Conservation (phyloP, 30 jellyfish, hydroid and myxozoan genomes). For the Rhopilema esculentum region DNA sequence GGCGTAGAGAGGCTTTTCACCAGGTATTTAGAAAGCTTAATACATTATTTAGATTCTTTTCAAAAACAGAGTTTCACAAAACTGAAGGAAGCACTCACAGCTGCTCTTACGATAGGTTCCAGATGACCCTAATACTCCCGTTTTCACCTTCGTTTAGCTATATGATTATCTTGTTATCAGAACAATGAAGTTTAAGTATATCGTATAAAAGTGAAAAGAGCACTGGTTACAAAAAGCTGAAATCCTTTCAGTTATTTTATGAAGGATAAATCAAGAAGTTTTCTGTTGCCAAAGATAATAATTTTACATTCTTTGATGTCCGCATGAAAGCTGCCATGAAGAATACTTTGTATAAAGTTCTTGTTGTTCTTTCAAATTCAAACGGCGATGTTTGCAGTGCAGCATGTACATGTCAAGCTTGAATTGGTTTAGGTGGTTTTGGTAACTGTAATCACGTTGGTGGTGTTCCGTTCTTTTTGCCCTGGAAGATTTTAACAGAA, state of each 20-base stretch:
- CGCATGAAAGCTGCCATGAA: constrained; percentile 55
- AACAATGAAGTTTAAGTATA: constrained; percentile 23
- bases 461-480: constrained; percentile 52
- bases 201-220: constrained; percentile 3
- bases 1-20: too few relatives aligned
- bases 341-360: constrained; percentile 7
- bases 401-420: constrained; percentile 52
- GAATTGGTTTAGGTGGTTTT: constrained; percentile 33
- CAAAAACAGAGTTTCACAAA: too few relatives aligned
- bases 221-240: constrained; percentile 23
- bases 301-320: constrained; percentile 7
- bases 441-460: constrained; percentile 46
- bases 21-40: too few relatives aligned
- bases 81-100: too few relatives aligned
- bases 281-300: constrained; percentile 32
- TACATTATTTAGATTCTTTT: too few relatives aligned
- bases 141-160: constrained; percentile 15
- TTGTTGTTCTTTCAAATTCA: constrained; percentile 3
- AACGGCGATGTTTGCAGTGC: constrained; percentile 40
- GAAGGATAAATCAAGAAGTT: constrained; percentile 32
- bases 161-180: constrained; percentile 5
- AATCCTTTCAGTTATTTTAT: constrained; percentile 18
- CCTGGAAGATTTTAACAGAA: constrained; percentile 43
- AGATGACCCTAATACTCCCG: not conserved
- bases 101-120: not conserved